phyloP scores from a whole-genome alignment of 1,140 invertebrate species.

The Oedothorax gibbosus region DNA sequence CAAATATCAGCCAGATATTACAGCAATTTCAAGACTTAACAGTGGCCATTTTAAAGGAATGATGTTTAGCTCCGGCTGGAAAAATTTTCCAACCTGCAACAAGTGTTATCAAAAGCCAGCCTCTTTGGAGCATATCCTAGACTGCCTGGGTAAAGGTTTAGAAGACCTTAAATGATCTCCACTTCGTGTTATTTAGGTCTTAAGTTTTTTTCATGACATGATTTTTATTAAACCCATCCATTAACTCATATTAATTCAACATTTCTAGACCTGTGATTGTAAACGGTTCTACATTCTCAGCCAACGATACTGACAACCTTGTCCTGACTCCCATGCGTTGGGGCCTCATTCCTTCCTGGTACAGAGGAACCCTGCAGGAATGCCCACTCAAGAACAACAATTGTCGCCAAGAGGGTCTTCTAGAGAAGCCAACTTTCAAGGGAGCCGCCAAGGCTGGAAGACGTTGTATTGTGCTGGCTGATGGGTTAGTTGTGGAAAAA shows the following conservation, averaged over 20 bases:
- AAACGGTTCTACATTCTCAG: slow-evolving; percentile 1
- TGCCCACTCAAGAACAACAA: slow-evolving; percentile 84
- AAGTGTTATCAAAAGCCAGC: too few species aligned
- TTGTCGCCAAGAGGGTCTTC: slow-evolving; percentile 79
- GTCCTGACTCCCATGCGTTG: slow-evolving; percentile 82
- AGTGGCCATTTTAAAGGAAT: too few species aligned
- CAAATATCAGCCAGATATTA: too few species aligned
- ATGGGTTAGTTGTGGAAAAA: slow-evolving; percentile 71
- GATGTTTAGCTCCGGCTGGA: too few species aligned
- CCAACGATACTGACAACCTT: neutral
- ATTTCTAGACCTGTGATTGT: slow-evolving; percentile 43
- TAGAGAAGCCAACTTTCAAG: slow-evolving; percentile 77
- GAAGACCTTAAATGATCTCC: too few species aligned
- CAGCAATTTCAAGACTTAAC: too few species aligned
- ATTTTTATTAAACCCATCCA: neutral
- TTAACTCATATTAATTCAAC: neutral
- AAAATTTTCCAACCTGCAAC: too few species aligned
- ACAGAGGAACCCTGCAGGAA: slow-evolving; percentile 78
- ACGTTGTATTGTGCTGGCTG: slow-evolving; percentile 81
- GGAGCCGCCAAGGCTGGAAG: slow-evolving; percentile 76
- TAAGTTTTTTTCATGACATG: too few species aligned
- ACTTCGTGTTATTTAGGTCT: too few species aligned
- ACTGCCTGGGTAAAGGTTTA: too few species aligned
- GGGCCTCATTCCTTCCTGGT: slow-evolving; percentile 86
- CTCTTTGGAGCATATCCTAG: too few species aligned